Percentiles rank a stretch among this genome's conserved stretches.
Conservation (phyloP, 2,113 vertebrate genomes). For the Corythaeola cristata region DNA sequence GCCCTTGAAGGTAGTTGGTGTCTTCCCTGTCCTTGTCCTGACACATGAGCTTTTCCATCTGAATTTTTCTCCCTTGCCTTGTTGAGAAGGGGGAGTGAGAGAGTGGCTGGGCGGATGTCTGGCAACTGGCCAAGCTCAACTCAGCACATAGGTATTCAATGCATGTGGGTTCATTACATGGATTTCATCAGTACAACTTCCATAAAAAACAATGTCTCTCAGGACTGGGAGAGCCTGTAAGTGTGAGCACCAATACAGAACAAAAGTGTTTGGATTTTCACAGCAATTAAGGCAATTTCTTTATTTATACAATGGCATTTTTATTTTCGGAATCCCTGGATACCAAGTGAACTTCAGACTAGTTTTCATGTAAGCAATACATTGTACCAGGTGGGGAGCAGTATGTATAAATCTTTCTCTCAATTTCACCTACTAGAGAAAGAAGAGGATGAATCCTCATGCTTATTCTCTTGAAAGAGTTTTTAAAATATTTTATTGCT, state of each 20-base stretch:
- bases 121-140: neutral
- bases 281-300: neutral
- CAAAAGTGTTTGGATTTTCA: neutral
- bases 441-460: neutral
- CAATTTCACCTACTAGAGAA: neutral
- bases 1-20: neutral
- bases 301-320: neutral
- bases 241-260: neutral
- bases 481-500: neutral
- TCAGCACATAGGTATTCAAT: neutral
- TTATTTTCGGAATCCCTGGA: neutral
- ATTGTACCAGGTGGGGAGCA: neutral
- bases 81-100: neutral
- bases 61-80: neutral
- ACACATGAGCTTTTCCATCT: accelerated
- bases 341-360: neutral
- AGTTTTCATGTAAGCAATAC: neutral
- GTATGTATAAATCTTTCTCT: neutral
- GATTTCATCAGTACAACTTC: neutral
- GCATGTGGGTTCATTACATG: neutral
- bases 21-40: neutral
- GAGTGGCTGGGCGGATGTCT: accelerated
- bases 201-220: neutral
- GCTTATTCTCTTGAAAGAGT: neutral
- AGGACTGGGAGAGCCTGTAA: neutral